Evolutionary conservation across 2,113 vertebrate species (phyloP).

Genomic region (Brevimyrus niger): DNA sequence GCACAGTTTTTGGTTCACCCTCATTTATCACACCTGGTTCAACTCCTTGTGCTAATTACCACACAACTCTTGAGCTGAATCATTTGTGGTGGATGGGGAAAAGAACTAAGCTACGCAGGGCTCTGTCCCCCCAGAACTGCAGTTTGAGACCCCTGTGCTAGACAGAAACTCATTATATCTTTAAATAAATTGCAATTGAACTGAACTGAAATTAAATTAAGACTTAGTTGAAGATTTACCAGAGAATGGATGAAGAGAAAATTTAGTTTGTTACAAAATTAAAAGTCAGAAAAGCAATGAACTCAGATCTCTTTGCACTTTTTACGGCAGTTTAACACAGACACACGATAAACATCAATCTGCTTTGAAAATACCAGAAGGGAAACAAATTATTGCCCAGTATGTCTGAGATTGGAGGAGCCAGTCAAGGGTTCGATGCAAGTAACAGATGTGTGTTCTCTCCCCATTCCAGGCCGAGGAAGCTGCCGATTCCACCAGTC

Average conservation of each 20-base stretch:
- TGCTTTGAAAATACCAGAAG: not conserved
- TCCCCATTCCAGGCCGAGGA: not conserved
- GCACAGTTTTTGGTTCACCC: no score
- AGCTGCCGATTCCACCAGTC: not conserved
- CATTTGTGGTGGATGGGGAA: no score
- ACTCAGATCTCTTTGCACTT: not conserved
- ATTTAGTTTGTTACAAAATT: not conserved
- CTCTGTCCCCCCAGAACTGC: no score
- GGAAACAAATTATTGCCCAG: not conserved
- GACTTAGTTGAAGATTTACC: not conserved
- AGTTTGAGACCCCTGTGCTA: no score
- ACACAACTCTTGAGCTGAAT: no score
- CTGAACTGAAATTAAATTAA: not conserved
- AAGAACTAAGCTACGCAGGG: no score
- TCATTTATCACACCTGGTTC: no score
- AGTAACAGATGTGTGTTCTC: not conserved
- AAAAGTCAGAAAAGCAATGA: not conserved
- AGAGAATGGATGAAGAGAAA: not conserved
- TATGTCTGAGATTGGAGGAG: not conserved
- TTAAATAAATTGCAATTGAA: not conserved
- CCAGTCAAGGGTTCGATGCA: not conserved
- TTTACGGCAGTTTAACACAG: not conserved
- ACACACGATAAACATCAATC: not conserved
- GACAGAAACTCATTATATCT: not conserved
- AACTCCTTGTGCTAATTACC: no score